Conservation (phyloP, 2,113 vertebrate species). For the Mormoops blainvillei region DNA sequence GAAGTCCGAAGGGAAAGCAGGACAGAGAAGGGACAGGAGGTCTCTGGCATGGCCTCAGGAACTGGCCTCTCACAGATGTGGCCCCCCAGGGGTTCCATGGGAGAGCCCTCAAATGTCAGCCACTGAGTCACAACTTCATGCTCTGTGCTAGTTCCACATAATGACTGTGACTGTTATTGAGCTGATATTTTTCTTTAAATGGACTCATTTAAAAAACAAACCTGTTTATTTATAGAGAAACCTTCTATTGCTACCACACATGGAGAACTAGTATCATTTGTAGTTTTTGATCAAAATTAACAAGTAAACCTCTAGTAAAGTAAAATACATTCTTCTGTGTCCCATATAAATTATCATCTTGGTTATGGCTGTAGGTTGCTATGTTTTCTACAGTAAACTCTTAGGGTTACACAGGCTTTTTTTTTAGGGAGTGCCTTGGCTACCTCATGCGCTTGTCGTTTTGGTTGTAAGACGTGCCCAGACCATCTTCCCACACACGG, state of each 20-base stretch:
- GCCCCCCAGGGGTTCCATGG: fast-evolving
- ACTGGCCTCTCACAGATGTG: background rate
- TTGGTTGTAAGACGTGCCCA: background rate
- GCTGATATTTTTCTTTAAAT: background rate
- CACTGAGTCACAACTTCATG: fast-evolving
- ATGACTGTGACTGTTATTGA: background rate
- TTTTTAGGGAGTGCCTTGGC: fast-evolving
- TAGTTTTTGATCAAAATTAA: background rate
- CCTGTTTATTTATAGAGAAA: background rate
- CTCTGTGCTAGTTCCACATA: background rate
- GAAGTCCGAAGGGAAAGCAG: background rate
- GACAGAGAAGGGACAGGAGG: background rate
- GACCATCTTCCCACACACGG: background rate
- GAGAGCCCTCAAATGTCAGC: background rate
- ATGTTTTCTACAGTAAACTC: background rate
- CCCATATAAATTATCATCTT: no score
- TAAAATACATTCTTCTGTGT: background rate
- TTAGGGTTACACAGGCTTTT: background rate
- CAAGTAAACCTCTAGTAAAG: background rate
- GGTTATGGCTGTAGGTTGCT: background rate
- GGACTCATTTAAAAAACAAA: background rate
- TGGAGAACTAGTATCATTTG: no score
- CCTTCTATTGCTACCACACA: background rate
- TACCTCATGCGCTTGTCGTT: background rate
- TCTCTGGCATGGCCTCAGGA: background rate